phyloP scores from a whole-genome alignment of 2,888 invertebrate species.

The Lysandra bellargus region DNA sequence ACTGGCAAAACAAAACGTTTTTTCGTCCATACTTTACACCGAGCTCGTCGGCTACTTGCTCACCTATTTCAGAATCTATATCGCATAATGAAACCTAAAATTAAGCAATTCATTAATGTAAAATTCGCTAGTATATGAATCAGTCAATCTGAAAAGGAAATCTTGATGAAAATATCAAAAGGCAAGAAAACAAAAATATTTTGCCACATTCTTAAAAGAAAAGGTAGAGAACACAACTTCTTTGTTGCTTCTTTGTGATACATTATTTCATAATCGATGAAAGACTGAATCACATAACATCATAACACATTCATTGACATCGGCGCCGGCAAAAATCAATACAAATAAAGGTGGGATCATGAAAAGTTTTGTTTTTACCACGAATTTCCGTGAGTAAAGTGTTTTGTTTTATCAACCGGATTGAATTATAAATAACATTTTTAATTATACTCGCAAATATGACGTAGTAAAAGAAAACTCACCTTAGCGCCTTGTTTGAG shows the following conservation, averaged over 20 bases:
- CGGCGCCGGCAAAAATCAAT: slow-evolving; percentile 69
- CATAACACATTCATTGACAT: slow-evolving; percentile 47
- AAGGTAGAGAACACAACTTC: not conserved
- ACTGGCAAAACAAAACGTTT: slow-evolving; percentile 85
- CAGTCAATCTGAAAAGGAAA: not conserved
- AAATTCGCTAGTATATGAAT: not conserved
- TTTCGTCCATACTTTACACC: slow-evolving; percentile 84
- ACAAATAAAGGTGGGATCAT: slow-evolving; percentile 47
- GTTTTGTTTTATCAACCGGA: slow-evolving; percentile 1
- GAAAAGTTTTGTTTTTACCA: not conserved
- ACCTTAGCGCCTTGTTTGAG: slow-evolving; percentile 88
- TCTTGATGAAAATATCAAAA: not conserved
- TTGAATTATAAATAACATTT: not conserved
- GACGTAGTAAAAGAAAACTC: slow-evolving; percentile 47
- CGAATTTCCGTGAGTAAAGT: not conserved
- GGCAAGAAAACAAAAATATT: not conserved
- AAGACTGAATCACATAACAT: slow-evolving; percentile 46
- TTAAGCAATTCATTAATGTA: not conserved
- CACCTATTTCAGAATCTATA: slow-evolving; percentile 85
- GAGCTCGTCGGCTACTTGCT: slow-evolving; percentile 83
- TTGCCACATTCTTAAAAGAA: not conserved
- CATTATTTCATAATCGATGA: slow-evolving; percentile 48
- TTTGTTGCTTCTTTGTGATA: slow-evolving; percentile 5
- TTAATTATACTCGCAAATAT: slow-evolving; percentile 57
- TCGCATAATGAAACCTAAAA: slow-evolving; percentile 86